Conservation (phyloP, 2,113 vertebrate genomes). For the Haplochromis vanheusdeni region DNA sequence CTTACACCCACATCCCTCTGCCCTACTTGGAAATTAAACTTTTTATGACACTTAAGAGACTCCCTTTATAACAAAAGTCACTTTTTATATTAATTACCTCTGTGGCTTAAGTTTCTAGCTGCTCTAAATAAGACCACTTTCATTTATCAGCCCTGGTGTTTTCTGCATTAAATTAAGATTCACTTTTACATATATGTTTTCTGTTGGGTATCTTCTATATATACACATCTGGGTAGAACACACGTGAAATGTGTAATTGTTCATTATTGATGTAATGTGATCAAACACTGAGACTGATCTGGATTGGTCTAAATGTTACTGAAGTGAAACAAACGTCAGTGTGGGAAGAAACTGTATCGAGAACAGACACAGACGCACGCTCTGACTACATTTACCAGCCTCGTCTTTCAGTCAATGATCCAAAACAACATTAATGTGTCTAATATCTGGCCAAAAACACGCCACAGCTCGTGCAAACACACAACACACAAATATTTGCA, state of each 20-base stretch:
- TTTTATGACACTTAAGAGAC: conserved; percentile 55
- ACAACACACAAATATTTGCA: conserved; percentile 1
- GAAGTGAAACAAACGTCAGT: not conserved
- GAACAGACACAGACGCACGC: not conserved
- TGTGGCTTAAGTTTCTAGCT: conserved; percentile 37
- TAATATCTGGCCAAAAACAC: rapidly evolving
- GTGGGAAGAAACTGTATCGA: not conserved
- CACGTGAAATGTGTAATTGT: not conserved
- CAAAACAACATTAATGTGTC: not conserved
- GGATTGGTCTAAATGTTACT: not conserved
- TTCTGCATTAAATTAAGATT: not conserved
- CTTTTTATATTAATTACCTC: conserved; percentile 64
- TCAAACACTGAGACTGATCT: not conserved
- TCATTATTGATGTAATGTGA: not conserved
- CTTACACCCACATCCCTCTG: conserved; percentile 51
- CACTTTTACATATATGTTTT: not conserved
- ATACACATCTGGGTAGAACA: not conserved
- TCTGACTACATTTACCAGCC: not conserved
- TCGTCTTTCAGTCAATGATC: not conserved
- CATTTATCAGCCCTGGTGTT: conserved; percentile 41
- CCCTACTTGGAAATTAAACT: conserved; percentile 64
- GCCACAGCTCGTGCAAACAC: not conserved
- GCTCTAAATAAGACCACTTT: conserved; percentile 44
- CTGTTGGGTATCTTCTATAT: not conserved
- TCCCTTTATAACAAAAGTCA: conserved; percentile 35